Conservation (phyloP, 2,888 invertebrate genomes). For the Tigriopus californicus region DNA sequence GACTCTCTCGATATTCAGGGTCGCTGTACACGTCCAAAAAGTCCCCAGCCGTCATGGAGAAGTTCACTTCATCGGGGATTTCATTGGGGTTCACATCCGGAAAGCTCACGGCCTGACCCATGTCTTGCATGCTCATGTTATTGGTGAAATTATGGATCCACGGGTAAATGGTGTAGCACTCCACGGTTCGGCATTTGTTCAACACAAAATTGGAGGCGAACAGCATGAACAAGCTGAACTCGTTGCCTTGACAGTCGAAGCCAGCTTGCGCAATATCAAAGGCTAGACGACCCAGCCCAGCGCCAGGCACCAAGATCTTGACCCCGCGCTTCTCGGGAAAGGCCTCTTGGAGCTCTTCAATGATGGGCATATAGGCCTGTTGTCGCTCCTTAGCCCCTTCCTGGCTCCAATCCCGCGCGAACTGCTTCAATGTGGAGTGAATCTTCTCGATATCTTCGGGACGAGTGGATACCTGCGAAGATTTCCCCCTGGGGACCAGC, state of each 20-base stretch:
- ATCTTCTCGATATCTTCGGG: conserved; percentile 52
- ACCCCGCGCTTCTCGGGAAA: conserved; percentile 40
- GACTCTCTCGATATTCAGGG: conserved; percentile 48
- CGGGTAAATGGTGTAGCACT: conserved; percentile 60
- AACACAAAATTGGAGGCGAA: conserved; percentile 88
- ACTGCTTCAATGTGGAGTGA: conserved; percentile 78
- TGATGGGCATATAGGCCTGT: conserved; percentile 72
- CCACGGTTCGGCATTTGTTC: conserved; percentile 44
- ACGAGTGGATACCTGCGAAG: conserved; percentile 19
- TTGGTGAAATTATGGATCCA: conserved; percentile 92
- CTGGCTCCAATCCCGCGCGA: conserved; percentile 89
- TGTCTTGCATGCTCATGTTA: conserved; percentile 57
- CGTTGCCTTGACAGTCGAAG: conserved; percentile 87
- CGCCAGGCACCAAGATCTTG: conserved; percentile 76
- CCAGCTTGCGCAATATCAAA: conserved; percentile 81
- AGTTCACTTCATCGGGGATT: conserved; percentile 42
- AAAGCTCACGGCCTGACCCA: conserved; percentile 53
- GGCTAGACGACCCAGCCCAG: conserved; percentile 82
- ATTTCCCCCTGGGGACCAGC: conserved; percentile 5
- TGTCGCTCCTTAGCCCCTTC: conserved; percentile 61
- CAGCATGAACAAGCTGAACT: conserved; percentile 92
- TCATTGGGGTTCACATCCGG: conserved; percentile 69
- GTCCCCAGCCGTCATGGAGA: conserved; percentile 93
- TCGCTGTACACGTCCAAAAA: conserved; percentile 69
- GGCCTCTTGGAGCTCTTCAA: conserved; percentile 53